Evolutionary conservation across 2,797 vertebrate species (phyloP).

Genomic region (Pantherophis vulpinus): DNA sequence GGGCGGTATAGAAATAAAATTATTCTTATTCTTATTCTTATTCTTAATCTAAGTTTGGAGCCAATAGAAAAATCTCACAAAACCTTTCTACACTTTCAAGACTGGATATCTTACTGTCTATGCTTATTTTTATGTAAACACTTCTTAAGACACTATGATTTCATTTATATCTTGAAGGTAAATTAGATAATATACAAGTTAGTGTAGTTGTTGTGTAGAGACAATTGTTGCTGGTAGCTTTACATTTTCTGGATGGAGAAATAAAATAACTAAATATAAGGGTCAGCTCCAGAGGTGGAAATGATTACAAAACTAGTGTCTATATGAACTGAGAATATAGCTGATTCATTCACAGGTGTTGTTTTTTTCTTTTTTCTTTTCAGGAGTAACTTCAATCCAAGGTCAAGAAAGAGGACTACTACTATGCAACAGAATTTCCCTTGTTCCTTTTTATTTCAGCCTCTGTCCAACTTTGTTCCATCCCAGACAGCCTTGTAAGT

Average conservation of each 20-base stretch:
- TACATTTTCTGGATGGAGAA: not conserved
- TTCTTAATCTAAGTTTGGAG: not conserved
- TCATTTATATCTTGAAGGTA: not conserved
- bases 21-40: too few species aligned
- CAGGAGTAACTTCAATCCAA: not conserved
- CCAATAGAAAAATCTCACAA: not conserved
- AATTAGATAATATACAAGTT: not conserved
- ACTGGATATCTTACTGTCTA: not conserved
- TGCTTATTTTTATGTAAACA: not conserved
- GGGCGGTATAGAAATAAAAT: too few species aligned
- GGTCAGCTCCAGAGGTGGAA: not conserved
- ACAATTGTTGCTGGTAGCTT: not conserved
- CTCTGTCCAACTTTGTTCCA: not conserved
- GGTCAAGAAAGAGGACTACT: not conserved
- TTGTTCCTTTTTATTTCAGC: not conserved
- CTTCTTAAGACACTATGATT: not conserved
- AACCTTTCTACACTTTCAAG: not conserved
- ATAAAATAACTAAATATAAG: not conserved
- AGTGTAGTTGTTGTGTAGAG: not conserved
- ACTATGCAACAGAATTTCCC: not conserved
- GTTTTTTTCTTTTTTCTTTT: not conserved
- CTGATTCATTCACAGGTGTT: not conserved
- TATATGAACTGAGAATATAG: not conserved
- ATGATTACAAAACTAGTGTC: not conserved
- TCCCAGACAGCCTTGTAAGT: not conserved